Base-by-base conservation (phyloP, 37 sponge, comb jelly and placozoan species). In the Ianthella basta region DNA sequence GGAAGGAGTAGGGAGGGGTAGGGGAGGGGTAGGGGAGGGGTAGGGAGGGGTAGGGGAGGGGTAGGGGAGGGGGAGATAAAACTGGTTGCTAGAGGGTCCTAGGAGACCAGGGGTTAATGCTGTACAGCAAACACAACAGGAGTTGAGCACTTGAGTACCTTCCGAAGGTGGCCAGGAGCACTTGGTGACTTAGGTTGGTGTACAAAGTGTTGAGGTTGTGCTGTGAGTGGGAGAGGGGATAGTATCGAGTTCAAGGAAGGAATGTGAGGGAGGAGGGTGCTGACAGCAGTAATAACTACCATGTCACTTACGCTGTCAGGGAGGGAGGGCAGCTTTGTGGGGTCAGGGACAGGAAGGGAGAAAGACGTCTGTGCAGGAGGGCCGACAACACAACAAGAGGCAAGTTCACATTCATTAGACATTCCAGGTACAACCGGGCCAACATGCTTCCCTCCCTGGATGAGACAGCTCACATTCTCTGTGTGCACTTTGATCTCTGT, bases 131-230 rank as follows among this genome's bases (percentile, higher is more conserved):
- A 3, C 8, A 44, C 50, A 44, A 44, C n/a, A n/a, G 50, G 3
- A 8, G 50, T 44, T 44, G 50, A 10, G 50, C 50, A 44, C 50
- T 44, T 8, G 50, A 8, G 63, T 59, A 95, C 96, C 92, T 92
- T 15, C 93, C 93, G 80, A 93, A 92, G 6, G 93, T 75, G 61
- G 85, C 88, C 25, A 95, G 83, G 67, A 95, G 79, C 60, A 91
- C 91, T 60, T 90, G 79, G 86, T 90, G 91, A 59, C 85, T 88
- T 1, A 94, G 86, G 74, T 67, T 91, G 30, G 87, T 85, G 81
- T 91, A 90, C 63, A 94, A 88, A 18, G 81, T 59, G n/a, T 88
- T 91, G 16, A 94, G 68, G 40, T 91, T 91, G 35, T 84, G 81
- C 94, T 94, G 86, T 44, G 56, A 60, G 72, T 24, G 4, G 24